Base-by-base conservation (phyloP, 1,140 invertebrate genomes). In the Theocolax elegans region DNA sequence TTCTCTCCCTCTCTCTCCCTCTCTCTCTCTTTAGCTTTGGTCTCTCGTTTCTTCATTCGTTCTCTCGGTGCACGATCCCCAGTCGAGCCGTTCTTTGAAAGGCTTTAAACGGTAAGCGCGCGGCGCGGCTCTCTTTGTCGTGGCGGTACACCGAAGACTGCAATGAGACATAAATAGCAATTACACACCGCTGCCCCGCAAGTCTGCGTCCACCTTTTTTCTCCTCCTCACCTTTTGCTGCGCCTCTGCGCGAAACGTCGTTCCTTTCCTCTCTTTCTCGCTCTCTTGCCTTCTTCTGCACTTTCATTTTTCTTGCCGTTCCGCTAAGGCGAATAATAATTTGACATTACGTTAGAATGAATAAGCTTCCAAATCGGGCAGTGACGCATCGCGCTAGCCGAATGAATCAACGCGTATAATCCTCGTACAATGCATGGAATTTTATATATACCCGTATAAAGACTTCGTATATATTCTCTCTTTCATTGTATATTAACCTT, bases 161-260 rank as follows among this genome's bases (percentile, higher is more conserved):
- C 80, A 81, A 81, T 81, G 77, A 79, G 80, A 81, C 80, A 82
- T 81, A 82, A 83, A 82, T 83, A 80, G 81, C 80, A 83, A 83
- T 83, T 82, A 83, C 70, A 72, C 59, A 72, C 46, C 70, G 56
- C 69, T 71, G 62, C 60, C 68, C 69, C 69, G 69, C 66, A 66
- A 71, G 62, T 71, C 69, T 65, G 42, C 60, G 42, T 71, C 69
- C 62, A 66, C 46, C 69, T 60, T 66, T 65, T 71, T 65, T 59
- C 35, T 59, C 54, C 29, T 64, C 31, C 40, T 65, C 62, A 58
- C 48, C 53, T 59, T 31, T 54, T 69, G 25, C 60, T 35, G 23
- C n/a, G 9, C n/a, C 25, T 31, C 19, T 27, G 27, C 53, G 17
- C 35, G 49, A 17, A 67, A 17, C 70, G 27, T 64, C 44, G 17